Evolutionary conservation across 2,888 invertebrate genomes (phyloP), one percentile per base, ranked within the genome.

Genomic region (Megalurothrips usitatus): DNA sequence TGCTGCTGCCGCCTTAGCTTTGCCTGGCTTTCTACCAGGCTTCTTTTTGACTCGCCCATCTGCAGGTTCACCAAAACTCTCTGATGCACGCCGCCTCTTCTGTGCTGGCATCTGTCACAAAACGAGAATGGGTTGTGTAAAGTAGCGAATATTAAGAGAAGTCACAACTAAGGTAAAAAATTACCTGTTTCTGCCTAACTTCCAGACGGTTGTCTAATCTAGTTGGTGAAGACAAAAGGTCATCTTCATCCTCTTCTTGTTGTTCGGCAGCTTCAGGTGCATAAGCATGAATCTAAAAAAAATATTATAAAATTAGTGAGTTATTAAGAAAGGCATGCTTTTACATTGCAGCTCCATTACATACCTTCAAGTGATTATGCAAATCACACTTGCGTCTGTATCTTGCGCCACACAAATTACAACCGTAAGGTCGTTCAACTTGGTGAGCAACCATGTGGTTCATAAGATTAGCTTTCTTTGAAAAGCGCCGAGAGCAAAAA

Each of bases 361-460:
- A 94, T 75, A 75, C 68, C 68, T 95, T 94, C 81, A 95, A 89
- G 85, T 95, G 95, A 87, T 94, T 94, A 89, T 94, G 93, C 79
- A 95, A 90, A 87, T 95, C 95, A 83, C 92, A 92, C 84, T 94
- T 94, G 82, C 94, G 90, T 43, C 94, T 92, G 86, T 94, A 95
- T 3, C 94, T 90, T 28, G 94, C 93, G 0, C 94, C 94, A 85
- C 95, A 95, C 81, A 95, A 87, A 86, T 95, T 94, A 81, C 89
- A 88, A 19, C 92, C 92, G 86, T 94, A 94, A 3, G 94, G 94
- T 12, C 94, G 89, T 87, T 95, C 95, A 79, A 93, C 94, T 87
- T 95, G 95, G 87, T 95, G 95, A 0, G 94, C 93, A 10, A 94
- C 92, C 94, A 95, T 95, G 86, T 95, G 95, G 87, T 94, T 94